Evolutionary conservation across 2,888 invertebrate genomes (phyloP).

Genomic region (Pollenia griseotomentosa): DNA sequence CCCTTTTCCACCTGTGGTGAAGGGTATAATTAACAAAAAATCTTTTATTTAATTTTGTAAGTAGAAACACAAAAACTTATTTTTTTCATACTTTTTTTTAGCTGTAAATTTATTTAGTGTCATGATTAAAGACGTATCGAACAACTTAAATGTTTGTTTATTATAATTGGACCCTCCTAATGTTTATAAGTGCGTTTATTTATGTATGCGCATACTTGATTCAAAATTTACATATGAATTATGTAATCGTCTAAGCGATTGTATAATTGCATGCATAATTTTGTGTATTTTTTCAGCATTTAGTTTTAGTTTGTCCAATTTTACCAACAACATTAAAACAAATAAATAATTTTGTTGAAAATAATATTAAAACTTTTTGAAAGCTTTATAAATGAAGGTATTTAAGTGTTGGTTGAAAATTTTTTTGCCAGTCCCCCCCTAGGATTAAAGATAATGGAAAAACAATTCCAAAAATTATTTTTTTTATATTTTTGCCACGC

Average conservation of each 20-base stretch:
- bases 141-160: not conserved
- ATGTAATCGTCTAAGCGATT: slow-evolving; percentile 48
- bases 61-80: too few relatives aligned
- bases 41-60: too few relatives aligned
- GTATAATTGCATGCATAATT: slow-evolving; percentile 10
- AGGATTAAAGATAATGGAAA: too few relatives aligned
- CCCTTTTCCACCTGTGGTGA: too few relatives aligned
- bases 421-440: too few relatives aligned
- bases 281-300: not conserved
- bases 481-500: too few relatives aligned
- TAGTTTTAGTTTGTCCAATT: not conserved
- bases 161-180: not conserved
- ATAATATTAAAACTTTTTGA: not conserved
- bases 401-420: too few relatives aligned
- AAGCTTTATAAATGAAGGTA: not conserved
- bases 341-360: not conserved
- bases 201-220: slow-evolving; percentile 63
- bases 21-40: too few relatives aligned
- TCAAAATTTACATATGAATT: slow-evolving; percentile 66
- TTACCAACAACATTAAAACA: not conserved
- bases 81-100: not conserved
- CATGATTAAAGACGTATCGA: not conserved
- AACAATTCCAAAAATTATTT: too few relatives aligned
- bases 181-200: slow-evolving; percentile 5
- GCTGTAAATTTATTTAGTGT: not conserved